Percentiles rank a stretch among this genome's conserved stretches.
Evolutionary conservation across 2,113 vertebrate species (phyloP).

Genomic region (Bubalus kerabau): DNA sequence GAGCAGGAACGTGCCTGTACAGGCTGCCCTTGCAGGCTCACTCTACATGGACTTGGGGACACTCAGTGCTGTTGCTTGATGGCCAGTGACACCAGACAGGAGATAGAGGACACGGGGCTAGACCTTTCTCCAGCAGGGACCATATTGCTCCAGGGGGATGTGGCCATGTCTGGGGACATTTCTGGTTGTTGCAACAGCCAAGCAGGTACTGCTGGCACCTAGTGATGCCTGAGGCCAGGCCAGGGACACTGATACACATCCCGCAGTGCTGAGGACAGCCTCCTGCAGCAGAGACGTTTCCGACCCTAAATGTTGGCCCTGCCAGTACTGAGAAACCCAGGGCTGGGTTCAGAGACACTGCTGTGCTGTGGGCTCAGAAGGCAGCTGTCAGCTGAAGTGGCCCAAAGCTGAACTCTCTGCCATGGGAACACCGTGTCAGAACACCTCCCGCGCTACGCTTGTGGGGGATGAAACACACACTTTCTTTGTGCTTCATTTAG

Average conservation of each 20-base stretch:
- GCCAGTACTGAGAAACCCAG: rapidly evolving
- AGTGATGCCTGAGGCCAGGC: background rate
- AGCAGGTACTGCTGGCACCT: background rate
- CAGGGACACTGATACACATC: rapidly evolving
- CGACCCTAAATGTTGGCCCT: rapidly evolving
- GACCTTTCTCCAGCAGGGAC: too few relatives aligned
- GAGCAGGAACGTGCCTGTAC: rapidly evolving
- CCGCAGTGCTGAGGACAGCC: rapidly evolving
- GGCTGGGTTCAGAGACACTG: rapidly evolving
- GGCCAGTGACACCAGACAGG: background rate
- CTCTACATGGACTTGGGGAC: background rate
- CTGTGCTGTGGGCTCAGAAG: rapidly evolving
- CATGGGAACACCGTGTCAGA: rapidly evolving
- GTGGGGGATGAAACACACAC: background rate
- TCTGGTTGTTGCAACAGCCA: too few relatives aligned
- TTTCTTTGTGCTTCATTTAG: background rate
- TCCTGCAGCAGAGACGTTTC: rapidly evolving
- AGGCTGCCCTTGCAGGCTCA: rapidly evolving
- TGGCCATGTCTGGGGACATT: background rate
- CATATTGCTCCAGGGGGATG: rapidly evolving
- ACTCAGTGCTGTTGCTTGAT: rapidly evolving
- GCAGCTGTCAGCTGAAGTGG: background rate
- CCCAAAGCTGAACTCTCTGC: too few relatives aligned
- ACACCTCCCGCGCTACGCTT: rapidly evolving
- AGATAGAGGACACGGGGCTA: too few relatives aligned